Evolutionary conservation across 2,888 invertebrate species (phyloP).

Genomic region (Phytoseiulus persimilis): DNA sequence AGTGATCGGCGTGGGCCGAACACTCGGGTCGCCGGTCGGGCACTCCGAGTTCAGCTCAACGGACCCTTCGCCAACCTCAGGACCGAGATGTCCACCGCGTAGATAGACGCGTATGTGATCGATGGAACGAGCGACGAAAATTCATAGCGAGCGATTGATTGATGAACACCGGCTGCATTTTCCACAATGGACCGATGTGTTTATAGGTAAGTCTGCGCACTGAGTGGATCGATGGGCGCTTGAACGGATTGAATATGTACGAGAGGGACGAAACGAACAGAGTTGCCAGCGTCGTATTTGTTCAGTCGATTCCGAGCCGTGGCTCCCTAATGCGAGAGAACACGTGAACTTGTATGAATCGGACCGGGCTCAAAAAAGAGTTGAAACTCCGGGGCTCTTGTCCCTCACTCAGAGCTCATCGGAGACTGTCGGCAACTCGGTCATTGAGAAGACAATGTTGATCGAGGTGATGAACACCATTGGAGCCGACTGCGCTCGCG

Average conservation of each 20-base stretch:
- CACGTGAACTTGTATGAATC: background rate
- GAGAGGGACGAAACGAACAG: background rate
- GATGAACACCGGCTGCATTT: background rate
- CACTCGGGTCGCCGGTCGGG: background rate
- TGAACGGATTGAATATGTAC: background rate
- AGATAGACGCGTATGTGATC: too few species aligned
- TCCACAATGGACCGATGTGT: background rate
- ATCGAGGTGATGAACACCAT: background rate
- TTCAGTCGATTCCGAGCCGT: background rate
- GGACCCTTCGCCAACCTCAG: background rate
- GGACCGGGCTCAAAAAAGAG: background rate
- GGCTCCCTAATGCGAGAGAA: background rate
- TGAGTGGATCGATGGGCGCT: background rate
- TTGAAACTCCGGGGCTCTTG: background rate
- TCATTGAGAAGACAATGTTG: background rate
- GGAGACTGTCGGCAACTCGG: background rate
- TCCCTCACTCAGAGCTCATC: background rate
- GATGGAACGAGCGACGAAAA: background rate
- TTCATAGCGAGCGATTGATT: background rate
- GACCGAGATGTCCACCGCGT: background rate
- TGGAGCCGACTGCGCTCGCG: background rate
- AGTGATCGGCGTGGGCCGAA: background rate
- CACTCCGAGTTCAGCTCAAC: background rate
- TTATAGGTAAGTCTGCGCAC: background rate
- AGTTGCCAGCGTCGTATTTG: background rate